Conservation (phyloP, 2,113 vertebrate species). For the Embiotoca jacksoni region DNA sequence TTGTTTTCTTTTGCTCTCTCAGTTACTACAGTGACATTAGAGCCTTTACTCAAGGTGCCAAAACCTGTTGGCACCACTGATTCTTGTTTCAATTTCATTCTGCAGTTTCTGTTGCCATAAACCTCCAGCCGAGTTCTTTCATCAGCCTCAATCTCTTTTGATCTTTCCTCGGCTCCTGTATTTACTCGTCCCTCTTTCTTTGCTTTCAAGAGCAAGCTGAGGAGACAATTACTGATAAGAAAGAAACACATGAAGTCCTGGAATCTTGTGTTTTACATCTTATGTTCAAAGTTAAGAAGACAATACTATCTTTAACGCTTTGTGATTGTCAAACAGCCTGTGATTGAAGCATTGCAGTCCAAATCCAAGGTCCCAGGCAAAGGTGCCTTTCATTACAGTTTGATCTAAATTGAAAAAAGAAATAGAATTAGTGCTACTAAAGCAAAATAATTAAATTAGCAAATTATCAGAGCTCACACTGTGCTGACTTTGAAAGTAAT, state of each 20-base stretch:
- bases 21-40: conserved; percentile 40
- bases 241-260: conserved; percentile 11
- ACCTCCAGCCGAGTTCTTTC: conserved; percentile 39
- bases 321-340: neutral
- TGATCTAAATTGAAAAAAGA: conserved; percentile 23
- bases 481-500: neutral
- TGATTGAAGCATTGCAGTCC: conserved; percentile 1
- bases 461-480: neutral
- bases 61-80: conserved; percentile 23
- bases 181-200: conserved; percentile 2
- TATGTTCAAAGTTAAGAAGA: conserved; percentile 2
- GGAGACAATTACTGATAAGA: neutral
- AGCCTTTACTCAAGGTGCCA: conserved; percentile 32
- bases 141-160: conserved; percentile 43
- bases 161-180: conserved; percentile 27
- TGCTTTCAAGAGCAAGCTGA: conserved; percentile 18
- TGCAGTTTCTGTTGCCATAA: conserved; percentile 21
- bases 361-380: neutral
- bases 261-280: conserved; percentile 12
- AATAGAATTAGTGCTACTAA: neutral
- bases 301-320: neutral
- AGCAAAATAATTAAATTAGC: conserved; percentile 7
- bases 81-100: conserved; percentile 36
- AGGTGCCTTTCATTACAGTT: neutral
- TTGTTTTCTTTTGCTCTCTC: conserved; percentile 33